Percentiles rank a stretch among this genome's conserved stretches.
phyloP scores from a whole-genome alignment of 2,888 invertebrate species.

The Yponomeuta plumbellus region DNA sequence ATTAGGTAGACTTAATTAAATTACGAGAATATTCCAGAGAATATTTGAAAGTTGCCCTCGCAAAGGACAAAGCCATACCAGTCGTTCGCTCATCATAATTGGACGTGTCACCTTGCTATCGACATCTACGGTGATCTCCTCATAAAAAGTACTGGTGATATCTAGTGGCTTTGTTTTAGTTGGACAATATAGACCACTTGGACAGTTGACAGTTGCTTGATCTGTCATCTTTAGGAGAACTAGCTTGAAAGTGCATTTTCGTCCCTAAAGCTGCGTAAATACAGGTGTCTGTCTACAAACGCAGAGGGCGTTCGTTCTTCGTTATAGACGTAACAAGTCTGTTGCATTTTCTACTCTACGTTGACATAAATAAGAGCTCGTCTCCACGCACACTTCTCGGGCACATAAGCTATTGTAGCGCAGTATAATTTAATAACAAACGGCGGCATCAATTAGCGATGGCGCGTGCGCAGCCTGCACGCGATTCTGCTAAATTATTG shows the following conservation, averaged over 20 bases:
- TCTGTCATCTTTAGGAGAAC: not conserved
- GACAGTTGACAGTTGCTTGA: not conserved
- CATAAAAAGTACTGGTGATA: not conserved
- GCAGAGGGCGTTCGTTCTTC: not conserved
- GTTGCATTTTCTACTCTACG: not conserved
- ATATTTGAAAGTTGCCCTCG: not conserved
- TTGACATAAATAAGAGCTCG: not conserved
- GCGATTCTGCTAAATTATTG: not conserved
- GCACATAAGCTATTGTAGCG: not conserved
- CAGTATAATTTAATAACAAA: conserved; percentile 16
- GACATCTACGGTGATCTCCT: not conserved
- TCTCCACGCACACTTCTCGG: not conserved
- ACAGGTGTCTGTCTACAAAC: not conserved
- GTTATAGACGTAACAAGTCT: not conserved
- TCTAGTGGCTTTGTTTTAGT: not conserved
- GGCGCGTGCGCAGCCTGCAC: conserved; percentile 18
- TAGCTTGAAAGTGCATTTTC: not conserved
- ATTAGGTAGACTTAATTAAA: not conserved
- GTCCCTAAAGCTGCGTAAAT: not conserved
- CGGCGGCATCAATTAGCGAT: conserved; percentile 14
- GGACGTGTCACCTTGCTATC: not conserved
- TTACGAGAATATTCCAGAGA: not conserved
- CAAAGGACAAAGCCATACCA: not conserved
- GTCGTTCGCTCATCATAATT: not conserved
- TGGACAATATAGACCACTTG: not conserved